A percentile compares a stretch with the other conserved stretches of the same genome.
Conservation (phyloP, 92 coral and sea anemone species). For the Palythoa grandis region DNA sequence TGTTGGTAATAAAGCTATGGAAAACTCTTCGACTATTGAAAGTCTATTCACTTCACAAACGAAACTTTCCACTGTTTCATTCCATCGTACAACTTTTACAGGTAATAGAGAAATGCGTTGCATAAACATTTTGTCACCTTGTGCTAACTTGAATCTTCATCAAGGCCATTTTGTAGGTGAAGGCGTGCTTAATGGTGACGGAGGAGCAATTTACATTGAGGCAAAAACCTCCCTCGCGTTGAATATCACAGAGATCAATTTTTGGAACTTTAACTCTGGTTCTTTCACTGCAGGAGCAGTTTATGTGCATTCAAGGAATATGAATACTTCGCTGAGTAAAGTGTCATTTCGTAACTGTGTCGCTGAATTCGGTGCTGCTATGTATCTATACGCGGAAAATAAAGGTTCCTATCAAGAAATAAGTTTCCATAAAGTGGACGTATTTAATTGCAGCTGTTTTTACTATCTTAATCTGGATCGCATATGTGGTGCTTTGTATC, state of each 20-base stretch:
- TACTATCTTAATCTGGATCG: no score
- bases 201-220: constrained; percentile 16
- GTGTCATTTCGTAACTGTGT: constrained; percentile 10
- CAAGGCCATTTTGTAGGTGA: constrained; percentile 2
- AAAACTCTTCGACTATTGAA: neutral
- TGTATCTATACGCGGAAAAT: neutral
- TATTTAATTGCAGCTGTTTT: constrained; percentile 25
- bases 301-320: neutral
- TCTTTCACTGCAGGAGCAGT: neutral
- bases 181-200: neutral
- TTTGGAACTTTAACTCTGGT: neutral
- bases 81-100: neutral
- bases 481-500: constrained; percentile 8
- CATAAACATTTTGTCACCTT: constrained; percentile 11
- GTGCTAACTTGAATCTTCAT: neutral
- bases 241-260: neutral
- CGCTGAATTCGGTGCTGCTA: constrained; percentile 1
- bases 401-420: constrained; percentile 4
- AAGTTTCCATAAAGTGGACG: neutral
- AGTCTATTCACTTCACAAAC: constrained; percentile 31
- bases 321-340: neutral
- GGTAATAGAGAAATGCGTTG: neutral
- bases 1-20: neutral
- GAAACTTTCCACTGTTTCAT: neutral
- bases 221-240: neutral